Evolutionary conservation across 1,140 invertebrate genomes (phyloP), one percentile per base, ranked within the genome.

Genomic region (Drosophila watanabei): DNA sequence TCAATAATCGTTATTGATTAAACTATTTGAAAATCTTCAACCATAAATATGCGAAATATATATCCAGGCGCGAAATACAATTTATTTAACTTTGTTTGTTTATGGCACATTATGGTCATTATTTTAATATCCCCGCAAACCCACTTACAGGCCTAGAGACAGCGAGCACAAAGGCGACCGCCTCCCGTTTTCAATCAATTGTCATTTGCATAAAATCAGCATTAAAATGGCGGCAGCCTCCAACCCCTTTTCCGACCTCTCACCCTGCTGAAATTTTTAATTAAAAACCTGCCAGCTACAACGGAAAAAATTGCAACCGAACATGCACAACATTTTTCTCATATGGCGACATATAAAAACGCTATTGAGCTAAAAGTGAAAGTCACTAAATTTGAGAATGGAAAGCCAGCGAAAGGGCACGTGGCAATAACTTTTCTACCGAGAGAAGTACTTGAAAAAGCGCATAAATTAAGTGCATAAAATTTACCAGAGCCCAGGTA

Each of bases 171-270:
- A 57, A 39, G 28, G 28, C 46, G 48, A 41, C 43, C 30, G 56
- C 35, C 46, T 54, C 39, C 46, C 65, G 66, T 69, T 85, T 85
- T 81, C 82, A 85, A 85, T 85, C 82, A 85, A 85, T 85, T 85
- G 82, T 78, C 82, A 85, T 85, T 85, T 85, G 82, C 82, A 85
- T 85, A 85, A 85, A 85, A 85, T 85, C 82, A 81, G 73, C 82
- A 85, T 85, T 69, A 81, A 81, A 83, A 76, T 61, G 82, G 49
- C 82, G 49, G 65, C 78, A 41, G 48, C 43, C 66, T 54, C 66
- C 52, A 51, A 32, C 41, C 60, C 58, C 39, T 63, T 52, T 65
- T 28, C 39, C 49, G 16, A 57, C 46, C 57, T 18, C 46, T 33
- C 30, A 61, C 33, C 16, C 48, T 33, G 58, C 32, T 37, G 63